Evolutionary conservation across 2,113 vertebrate species (phyloP), one percentile per base, ranked within the genome.

Genomic region (Sisor rabdophorus): DNA sequence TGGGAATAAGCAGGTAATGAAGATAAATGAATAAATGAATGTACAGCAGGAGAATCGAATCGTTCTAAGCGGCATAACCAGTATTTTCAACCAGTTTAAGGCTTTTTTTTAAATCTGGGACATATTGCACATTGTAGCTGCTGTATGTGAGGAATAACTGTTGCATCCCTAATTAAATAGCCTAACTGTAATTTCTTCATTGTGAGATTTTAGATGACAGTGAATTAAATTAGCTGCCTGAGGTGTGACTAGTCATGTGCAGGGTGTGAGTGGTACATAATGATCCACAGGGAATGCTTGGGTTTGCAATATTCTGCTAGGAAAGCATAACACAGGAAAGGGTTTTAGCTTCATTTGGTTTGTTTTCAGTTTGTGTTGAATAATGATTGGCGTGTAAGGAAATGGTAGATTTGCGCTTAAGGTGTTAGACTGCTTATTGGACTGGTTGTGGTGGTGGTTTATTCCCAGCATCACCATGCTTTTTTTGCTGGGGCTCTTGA

Each of bases 81-180:
- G 36, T 10, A 6, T 2, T 32, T 19, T 68, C 17, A 36, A 65
- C 47, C 22, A 28, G 44, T 50, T 68, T 26, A 28, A 50, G 44
- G 7, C 22, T 17, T 22, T 26, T 16, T 17, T 16, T 47, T 15
- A 44, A 16, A 47, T 47, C 3, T 40, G 36, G 20, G 32, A 11
- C 2, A 13, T 22, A 7, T 8, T 44, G 20, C 61, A 3, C 6
- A 67, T 11, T 50, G 64, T 11, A 50, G 44, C 44, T 26, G 64
- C 44, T 50, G 15, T 16, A 19, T 50, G 10, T 68, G 47, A 68
- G 15, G 24, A 68, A 48, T 50, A 28, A 28, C 44, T 68, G 44
- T 50, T 68, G 64, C 64, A 50, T 68, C 9, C 1, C 47, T 68
- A 68, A 68, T 68, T 50, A 68, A 68, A 68, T 50, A 50, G 24